Evolutionary conservation across 2,113 vertebrate genomes (phyloP).

Genomic region (Tamias sibiricus): DNA sequence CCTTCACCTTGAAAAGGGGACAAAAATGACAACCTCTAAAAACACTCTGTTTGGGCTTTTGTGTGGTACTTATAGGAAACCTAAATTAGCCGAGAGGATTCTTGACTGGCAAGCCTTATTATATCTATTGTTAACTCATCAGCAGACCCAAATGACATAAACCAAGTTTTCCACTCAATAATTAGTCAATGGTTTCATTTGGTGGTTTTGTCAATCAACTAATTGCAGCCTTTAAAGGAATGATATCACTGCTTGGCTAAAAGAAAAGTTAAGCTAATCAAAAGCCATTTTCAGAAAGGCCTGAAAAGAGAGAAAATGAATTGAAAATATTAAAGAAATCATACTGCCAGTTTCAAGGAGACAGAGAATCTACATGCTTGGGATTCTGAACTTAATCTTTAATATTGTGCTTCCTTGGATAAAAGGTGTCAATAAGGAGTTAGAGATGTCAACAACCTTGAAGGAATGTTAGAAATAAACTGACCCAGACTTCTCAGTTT

Average conservation of each 20-base stretch:
- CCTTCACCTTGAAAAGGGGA: constrained; percentile 41
- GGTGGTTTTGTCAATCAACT: constrained; percentile 59
- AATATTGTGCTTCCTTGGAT: background rate
- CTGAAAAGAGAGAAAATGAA: constrained; percentile 44
- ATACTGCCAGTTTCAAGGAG: background rate
- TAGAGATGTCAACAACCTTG: background rate
- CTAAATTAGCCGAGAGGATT: constrained; percentile 44
- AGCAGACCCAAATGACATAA: constrained; percentile 19
- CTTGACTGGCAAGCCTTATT: background rate
- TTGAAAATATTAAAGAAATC: constrained; percentile 43
- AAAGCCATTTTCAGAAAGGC: constrained; percentile 46
- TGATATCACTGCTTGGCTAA: constrained; percentile 36
- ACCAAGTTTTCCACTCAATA: constrained; percentile 46
- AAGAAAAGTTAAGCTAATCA: constrained; percentile 59
- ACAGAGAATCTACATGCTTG: background rate
- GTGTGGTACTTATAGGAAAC: background rate
- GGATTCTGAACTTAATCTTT: constrained; percentile 7
- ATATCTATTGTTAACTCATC: constrained; percentile 56
- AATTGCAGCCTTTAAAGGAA: constrained; percentile 61
- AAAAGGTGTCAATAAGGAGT: background rate
- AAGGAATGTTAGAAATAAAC: background rate
- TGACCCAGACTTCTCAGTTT: background rate
- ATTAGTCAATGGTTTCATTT: constrained; percentile 56
- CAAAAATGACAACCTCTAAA: constrained; percentile 51
- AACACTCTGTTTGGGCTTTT: constrained; percentile 43